A percentile compares a stretch with the other conserved stretches of the same genome.
phyloP scores from a whole-genome alignment of 2,797 vertebrate genomes.

The Botia almorhae region DNA sequence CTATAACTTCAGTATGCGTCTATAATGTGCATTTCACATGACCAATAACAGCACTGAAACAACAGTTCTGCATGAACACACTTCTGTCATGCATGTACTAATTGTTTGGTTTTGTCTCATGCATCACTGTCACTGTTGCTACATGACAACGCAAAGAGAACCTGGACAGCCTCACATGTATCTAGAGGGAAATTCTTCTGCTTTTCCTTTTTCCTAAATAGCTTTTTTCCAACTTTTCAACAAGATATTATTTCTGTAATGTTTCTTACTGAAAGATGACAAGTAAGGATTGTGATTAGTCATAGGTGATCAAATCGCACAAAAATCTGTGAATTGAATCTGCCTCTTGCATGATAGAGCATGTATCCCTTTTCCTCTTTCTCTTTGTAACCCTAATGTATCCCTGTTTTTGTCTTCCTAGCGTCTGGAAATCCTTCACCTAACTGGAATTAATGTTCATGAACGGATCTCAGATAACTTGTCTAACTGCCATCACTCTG shows the following conservation, averaged over 20 bases:
- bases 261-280: not conserved
- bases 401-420: conserved; percentile 61
- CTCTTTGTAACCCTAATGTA: conserved; percentile 55
- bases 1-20: conserved; percentile 13
- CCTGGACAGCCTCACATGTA: conserved; percentile 13
- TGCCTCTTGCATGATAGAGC: conserved; percentile 59
- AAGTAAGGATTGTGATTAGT: conserved; percentile 19
- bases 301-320: conserved; percentile 31
- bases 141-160: conserved; percentile 32
- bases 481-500: conserved; percentile 51
- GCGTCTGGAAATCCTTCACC: conserved; percentile 61
- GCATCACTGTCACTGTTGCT: conserved; percentile 43
- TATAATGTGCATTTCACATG: conserved; percentile 56
- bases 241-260: not conserved
- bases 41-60: conserved; percentile 72
- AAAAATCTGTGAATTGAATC: conserved; percentile 48
- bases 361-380: conserved; percentile 61
- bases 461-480: conserved; percentile 53
- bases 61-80: conserved; percentile 74
- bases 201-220: conserved; percentile 8
- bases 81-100: conserved; percentile 60
- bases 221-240: conserved; percentile 22
- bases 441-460: conserved; percentile 68
- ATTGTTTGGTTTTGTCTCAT: conserved; percentile 72
- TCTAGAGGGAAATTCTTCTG: conserved; percentile 3